phyloP scores from a whole-genome alignment of 2,888 invertebrate species.

The Mimachlamys varia region DNA sequence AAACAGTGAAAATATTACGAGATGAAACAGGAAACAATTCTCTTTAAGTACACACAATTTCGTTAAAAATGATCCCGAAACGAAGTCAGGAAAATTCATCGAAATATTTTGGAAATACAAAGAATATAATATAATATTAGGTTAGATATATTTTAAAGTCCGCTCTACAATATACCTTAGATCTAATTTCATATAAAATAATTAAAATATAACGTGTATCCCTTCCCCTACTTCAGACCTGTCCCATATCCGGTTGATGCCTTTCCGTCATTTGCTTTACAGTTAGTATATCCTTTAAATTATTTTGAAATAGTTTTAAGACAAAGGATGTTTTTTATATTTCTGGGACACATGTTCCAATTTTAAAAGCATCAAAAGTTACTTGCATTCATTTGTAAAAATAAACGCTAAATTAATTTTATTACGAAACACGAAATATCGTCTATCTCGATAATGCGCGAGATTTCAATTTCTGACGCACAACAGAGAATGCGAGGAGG shows the following conservation, averaged over 20 bases:
- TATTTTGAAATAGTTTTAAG: constrained; percentile 12
- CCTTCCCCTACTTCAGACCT: no score
- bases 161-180: no score
- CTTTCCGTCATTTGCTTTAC: not conserved
- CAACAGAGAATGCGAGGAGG: constrained; percentile 36
- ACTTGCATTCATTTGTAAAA: not conserved
- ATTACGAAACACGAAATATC: constrained; percentile 23
- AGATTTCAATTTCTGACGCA: constrained; percentile 33
- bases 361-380: not conserved
- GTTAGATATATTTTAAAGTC: no score
- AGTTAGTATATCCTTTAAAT: not conserved
- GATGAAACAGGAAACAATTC: no score
- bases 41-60: no score
- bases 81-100: no score
- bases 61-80: no score
- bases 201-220: no score
- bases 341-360: not conserved
- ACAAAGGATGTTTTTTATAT: not conserved
- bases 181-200: no score
- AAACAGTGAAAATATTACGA: no score
- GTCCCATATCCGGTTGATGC: not conserved
- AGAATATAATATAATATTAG: no score
- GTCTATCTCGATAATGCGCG: constrained; percentile 17
- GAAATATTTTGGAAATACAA: no score
- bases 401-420: not conserved